Evolutionary conservation across 1,140 invertebrate genomes (phyloP), one percentile per base, ranked within the genome.

Genomic region (Prorops nasuta): DNA sequence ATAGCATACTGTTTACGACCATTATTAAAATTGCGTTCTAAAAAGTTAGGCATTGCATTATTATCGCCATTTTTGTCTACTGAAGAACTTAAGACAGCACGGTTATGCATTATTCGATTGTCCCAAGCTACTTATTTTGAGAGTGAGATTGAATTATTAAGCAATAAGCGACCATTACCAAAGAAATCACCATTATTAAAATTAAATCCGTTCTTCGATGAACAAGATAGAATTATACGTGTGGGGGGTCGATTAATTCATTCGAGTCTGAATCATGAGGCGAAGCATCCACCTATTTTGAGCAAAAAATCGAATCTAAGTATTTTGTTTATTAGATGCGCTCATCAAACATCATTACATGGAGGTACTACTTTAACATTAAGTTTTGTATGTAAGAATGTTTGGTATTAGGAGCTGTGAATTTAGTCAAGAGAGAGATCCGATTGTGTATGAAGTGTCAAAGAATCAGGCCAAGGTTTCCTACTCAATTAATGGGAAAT

Each of bases 401-500:
- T 28, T 4, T 28, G 24, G 24, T 28, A 6, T 28, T 28, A 28
- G 24, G 24, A 4, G 4, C 4, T 6, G 10, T 6, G 4, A 4
- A 10, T 28, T 28, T 28, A 10, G 10, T 28, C 10, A 28, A 28
- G 10, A 28, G 4, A 6, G 24, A 28, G 24, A 14, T 35, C 3
- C 34, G 34, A 8, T 4, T 8, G 6, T 35, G 34, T 15, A 4
- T 35, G 9, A n/a, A 8, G 3, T 35, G 34, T 35, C 15, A n/a
- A n/a, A 35, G 15, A n/a, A 7, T 8, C 34, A 35, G 14, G 34
- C 34, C 34, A 15, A 7, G 4, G 4, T 35, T 10, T 35, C 3
- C 34, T n/a, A 6, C 6, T n/a, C 9, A 10, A n/a, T 8, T n/a
- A 14, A 35, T 21, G 35, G 66, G 54, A 1, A 18, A 70, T 14